A percentile compares a stretch with the other conserved stretches of the same genome.
Evolutionary conservation across 53 echinoderm and acorn worm species (phyloP).

Genomic region (Holothuria leucospilota): DNA sequence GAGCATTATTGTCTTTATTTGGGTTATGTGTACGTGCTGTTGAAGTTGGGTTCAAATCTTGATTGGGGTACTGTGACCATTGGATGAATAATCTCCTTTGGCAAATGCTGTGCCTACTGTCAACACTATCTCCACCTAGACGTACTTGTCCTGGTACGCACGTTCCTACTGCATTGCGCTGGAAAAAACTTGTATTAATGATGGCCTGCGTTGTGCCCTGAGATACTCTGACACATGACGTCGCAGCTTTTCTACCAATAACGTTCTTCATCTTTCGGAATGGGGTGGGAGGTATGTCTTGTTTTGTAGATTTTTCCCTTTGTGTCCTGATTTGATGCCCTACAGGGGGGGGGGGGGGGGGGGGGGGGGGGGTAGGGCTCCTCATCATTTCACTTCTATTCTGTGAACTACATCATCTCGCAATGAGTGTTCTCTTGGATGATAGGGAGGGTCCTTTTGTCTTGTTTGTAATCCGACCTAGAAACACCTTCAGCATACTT

Average conservation of each 20-base stretch:
- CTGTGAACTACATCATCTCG: slow-evolving; percentile 44
- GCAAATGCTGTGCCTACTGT: no score
- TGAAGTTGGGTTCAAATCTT: neutral
- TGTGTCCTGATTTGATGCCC: neutral
- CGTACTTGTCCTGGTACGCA: slow-evolving; percentile 76
- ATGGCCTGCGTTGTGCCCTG: slow-evolving; percentile 54
- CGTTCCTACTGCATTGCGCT: no score
- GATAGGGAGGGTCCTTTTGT: slow-evolving; percentile 87
- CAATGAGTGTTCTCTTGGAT: slow-evolving; percentile 71
- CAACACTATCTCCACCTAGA: slow-evolving; percentile 42
- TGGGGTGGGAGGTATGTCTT: slow-evolving; percentile 1
- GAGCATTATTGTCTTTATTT: neutral
- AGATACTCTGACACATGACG: slow-evolving; percentile 22
- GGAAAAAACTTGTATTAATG: no score
- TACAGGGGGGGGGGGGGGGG: no score
- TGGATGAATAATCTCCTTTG: no score
- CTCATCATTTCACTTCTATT: slow-evolving; percentile 57
- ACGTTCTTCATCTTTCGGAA: slow-evolving; percentile 24
- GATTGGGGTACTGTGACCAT: neutral
- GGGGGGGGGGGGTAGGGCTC: no score
- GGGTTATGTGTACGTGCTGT: neutral
- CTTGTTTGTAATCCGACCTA: slow-evolving; percentile 68
- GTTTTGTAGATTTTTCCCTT: slow-evolving; percentile 23
- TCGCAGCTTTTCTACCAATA: neutral
- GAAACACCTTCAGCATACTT: slow-evolving; percentile 71